A percentile compares a stretch with the other conserved stretches of the same genome.
These are phyloP conservation scores for Lepidothrix coronata DNA, from an alignment of 2,113 vertebrate genomes.

Conservation along the genomic window DNA sequence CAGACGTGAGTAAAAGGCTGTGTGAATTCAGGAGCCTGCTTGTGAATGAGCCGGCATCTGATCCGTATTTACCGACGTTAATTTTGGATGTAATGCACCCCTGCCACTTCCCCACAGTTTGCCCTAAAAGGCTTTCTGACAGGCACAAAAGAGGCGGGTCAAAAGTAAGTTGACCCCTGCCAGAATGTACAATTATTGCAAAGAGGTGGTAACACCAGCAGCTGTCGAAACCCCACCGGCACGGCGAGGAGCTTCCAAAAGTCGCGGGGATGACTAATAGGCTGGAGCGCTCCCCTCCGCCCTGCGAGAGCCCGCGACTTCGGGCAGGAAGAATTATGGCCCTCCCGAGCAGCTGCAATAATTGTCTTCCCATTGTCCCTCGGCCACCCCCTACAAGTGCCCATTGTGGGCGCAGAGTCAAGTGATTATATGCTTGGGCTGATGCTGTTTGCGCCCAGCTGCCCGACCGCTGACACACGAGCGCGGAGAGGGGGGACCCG, in stretches of 20 bases:
- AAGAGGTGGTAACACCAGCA: constrained; percentile 72
- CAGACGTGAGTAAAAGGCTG: background rate
- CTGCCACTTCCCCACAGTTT: constrained; percentile 76
- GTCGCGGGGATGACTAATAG: constrained; percentile 77
- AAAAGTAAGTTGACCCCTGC: constrained; percentile 83
- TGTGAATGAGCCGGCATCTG: constrained; percentile 76
- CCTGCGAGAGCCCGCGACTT: constrained; percentile 41
- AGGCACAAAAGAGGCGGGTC: constrained; percentile 77
- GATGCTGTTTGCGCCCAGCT: constrained; percentile 82
- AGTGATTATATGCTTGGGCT: constrained; percentile 80
- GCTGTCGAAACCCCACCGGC: constrained; percentile 82
- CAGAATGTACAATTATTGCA: constrained; percentile 84
- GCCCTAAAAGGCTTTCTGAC: constrained; percentile 73
- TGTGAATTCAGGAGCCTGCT: constrained; percentile 71
- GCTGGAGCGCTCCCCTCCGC: constrained; percentile 59
- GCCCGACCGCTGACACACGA: constrained; percentile 83
- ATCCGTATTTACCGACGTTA: constrained; percentile 75
- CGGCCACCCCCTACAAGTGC: constrained; percentile 80
- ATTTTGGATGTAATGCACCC: constrained; percentile 72
- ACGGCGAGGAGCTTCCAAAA: constrained; percentile 63
- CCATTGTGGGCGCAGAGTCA: constrained; percentile 75
- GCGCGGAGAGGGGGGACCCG: constrained; percentile 33
- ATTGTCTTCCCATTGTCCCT: constrained; percentile 82
- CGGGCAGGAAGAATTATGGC: constrained; percentile 74
- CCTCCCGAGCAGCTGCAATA: constrained; percentile 84